phyloP scores from a whole-genome alignment of 2,888 invertebrate genomes.

The Ctena decussata region DNA sequence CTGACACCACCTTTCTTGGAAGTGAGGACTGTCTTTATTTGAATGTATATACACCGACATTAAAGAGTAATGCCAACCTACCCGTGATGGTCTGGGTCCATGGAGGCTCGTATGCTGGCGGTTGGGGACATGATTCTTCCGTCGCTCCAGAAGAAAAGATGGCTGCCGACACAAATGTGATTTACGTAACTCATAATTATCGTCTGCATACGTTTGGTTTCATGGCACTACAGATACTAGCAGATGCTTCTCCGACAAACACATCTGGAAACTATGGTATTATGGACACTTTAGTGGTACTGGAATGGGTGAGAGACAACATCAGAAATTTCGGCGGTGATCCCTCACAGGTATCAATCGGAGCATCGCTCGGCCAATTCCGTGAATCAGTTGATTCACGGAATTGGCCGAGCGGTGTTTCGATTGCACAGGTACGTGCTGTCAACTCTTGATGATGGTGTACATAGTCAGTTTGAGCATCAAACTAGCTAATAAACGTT shows the following conservation, averaged over 20 bases:
- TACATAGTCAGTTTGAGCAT: too few relatives aligned
- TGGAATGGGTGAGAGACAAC: conserved; percentile 76
- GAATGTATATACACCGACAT: conserved; percentile 81
- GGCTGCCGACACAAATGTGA: conserved; percentile 92
- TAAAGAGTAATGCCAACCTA: conserved; percentile 63
- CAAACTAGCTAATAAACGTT: too few relatives aligned
- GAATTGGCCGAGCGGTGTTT: too few relatives aligned
- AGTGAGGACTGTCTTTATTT: conserved; percentile 60
- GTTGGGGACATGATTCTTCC: conserved; percentile 62
- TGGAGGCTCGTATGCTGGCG: conserved; percentile 73
- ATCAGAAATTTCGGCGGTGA: conserved; percentile 78
- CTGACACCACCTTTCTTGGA: conserved; percentile 42
- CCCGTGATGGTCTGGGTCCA: conserved; percentile 84
- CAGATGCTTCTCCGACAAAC: conserved; percentile 57
- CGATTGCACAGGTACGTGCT: too few relatives aligned
- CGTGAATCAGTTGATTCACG: too few relatives aligned
- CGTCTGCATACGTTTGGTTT: conserved; percentile 92
- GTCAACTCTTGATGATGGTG: too few relatives aligned
- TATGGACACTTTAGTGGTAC: conserved; percentile 76
- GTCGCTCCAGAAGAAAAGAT: conserved; percentile 91
- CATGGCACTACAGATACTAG: conserved; percentile 89
- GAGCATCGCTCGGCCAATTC: too few relatives aligned
- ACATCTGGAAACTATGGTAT: conserved; percentile 79
- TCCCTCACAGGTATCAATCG: conserved; percentile 49
- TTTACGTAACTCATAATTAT: conserved; percentile 95